phyloP scores from a whole-genome alignment of 2,888 invertebrate genomes.

The Psylliodes chrysocephalus region DNA sequence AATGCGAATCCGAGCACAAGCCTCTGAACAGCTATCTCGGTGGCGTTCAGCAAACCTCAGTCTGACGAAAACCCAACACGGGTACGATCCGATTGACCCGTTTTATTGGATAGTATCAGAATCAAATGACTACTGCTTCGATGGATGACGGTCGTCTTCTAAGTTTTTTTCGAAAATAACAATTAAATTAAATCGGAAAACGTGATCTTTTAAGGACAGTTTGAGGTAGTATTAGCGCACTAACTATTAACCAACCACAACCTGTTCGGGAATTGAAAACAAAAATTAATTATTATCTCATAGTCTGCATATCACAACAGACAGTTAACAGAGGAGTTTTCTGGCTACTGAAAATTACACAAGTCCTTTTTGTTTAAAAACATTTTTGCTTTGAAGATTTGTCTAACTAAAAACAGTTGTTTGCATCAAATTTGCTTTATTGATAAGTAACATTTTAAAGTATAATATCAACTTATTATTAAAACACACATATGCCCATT shows the following conservation, averaged over 20 bases:
- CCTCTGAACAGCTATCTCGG: constrained; percentile 61
- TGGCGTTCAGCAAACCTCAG: constrained; percentile 63
- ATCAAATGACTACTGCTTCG: not conserved
- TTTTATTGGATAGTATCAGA: constrained; percentile 57
- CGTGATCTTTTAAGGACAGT: not conserved
- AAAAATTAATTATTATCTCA: constrained; percentile 54
- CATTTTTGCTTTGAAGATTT: too few species aligned
- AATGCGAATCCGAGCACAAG: constrained; percentile 71
- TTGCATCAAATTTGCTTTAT: too few species aligned
- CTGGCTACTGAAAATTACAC: not conserved
- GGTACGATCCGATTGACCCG: constrained; percentile 52
- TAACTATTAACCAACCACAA: constrained; percentile 15
- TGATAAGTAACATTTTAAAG: too few species aligned
- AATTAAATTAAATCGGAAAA: too few species aligned
- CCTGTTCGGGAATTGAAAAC: constrained; percentile 49
- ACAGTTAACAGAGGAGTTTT: constrained; percentile 39
- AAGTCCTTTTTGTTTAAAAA: too few species aligned
- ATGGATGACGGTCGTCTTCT: constrained; percentile 3
- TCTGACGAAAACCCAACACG: constrained; percentile 53
- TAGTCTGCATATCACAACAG: constrained; percentile 56
- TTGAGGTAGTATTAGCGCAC: constrained; percentile 3
- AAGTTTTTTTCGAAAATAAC: not conserved
- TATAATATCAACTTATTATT: too few species aligned
- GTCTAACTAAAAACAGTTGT: too few species aligned
- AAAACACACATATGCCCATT: too few species aligned